A percentile compares a stretch with the other conserved stretches of the same genome.
phyloP scores from a whole-genome alignment of 2,888 invertebrate species.

The Ptilodon capucinus region DNA sequence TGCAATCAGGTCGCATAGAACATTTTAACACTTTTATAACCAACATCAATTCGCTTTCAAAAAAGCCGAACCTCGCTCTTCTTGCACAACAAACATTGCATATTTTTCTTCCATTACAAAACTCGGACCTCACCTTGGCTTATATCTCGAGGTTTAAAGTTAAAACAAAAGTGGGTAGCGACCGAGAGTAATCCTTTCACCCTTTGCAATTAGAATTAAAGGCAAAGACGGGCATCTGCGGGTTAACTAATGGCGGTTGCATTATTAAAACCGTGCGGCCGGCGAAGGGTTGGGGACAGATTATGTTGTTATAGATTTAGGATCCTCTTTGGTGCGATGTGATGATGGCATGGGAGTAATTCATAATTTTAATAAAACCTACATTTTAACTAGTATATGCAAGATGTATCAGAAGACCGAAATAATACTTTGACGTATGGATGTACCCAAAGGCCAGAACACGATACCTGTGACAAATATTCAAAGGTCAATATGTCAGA shows the following conservation, averaged over 20 bases:
- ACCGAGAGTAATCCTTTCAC: slow-evolving; percentile 69
- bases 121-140: slow-evolving; percentile 21
- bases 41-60: too few species aligned
- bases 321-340: slow-evolving; percentile 46
- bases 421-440: too few species aligned
- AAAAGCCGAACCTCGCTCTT: not conserved
- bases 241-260: slow-evolving; percentile 79
- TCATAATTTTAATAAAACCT: not conserved
- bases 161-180: slow-evolving; percentile 50
- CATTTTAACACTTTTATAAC: too few species aligned
- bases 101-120: slow-evolving; percentile 52
- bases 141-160: slow-evolving; percentile 48
- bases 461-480: too few species aligned
- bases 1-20: too few species aligned
- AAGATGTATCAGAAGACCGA: too few species aligned
- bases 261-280: slow-evolving; percentile 72
- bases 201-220: slow-evolving; percentile 74
- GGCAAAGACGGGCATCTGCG: slow-evolving; percentile 73
- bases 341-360: slow-evolving; percentile 16
- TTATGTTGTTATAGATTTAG: slow-evolving; percentile 69
- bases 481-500: too few species aligned
- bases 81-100: not conserved
- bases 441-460: too few species aligned
- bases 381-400: slow-evolving; percentile 6
- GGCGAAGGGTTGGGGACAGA: slow-evolving; percentile 73